Evolutionary conservation across 2,113 vertebrate species (phyloP).

Genomic region (Oophaga pumilio): DNA sequence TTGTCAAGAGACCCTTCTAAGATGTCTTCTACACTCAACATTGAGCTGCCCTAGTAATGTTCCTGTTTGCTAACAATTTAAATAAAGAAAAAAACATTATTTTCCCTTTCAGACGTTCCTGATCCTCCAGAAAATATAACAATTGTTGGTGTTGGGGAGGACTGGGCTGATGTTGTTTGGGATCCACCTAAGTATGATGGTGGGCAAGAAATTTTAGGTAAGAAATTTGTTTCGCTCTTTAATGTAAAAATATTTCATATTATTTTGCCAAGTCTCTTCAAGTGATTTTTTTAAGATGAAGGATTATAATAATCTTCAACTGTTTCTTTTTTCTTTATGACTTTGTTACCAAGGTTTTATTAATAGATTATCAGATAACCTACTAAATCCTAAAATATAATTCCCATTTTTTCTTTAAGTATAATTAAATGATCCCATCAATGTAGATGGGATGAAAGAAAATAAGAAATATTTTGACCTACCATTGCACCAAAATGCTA

Average conservation of each 20-base stretch:
- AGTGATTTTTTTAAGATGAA: no score
- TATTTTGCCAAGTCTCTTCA: no score
- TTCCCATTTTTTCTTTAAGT: no score
- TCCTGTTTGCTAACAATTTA: neutral
- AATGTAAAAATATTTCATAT: neutral
- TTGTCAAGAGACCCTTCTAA: no score
- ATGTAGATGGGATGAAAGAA: neutral
- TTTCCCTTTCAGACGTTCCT: constrained; percentile 78
- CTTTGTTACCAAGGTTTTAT: no score
- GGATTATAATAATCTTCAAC: no score
- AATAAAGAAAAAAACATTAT: constrained; percentile 63
- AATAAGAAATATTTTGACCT: neutral
- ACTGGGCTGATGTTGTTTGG: constrained; percentile 81
- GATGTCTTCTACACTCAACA: neutral
- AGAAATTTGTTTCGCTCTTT: neutral
- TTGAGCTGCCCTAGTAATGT: neutral
- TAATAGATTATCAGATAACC: no score
- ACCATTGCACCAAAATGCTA: neutral
- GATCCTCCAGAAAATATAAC: constrained; percentile 81
- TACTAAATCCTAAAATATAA: no score
- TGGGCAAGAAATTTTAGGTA: constrained; percentile 82
- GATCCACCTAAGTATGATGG: constrained; percentile 83
- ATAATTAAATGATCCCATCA: neutral
- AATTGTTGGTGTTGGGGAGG: constrained; percentile 82
- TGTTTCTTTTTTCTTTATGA: no score